phyloP scores from a whole-genome alignment of 2,797 vertebrate genomes.

The Coracias cyanogaster region DNA sequence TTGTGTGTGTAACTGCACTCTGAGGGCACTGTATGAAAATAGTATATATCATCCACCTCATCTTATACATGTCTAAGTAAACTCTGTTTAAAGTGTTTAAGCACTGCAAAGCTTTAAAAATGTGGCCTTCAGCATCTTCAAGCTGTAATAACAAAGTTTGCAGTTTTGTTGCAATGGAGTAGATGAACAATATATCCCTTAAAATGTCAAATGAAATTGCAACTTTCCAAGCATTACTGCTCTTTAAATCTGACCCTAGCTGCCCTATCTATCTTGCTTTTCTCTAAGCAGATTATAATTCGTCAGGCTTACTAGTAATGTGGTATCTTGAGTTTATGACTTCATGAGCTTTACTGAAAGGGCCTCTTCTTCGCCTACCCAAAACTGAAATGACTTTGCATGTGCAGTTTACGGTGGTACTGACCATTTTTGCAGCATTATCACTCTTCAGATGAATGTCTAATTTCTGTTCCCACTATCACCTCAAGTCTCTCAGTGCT shows the following conservation, averaged over 20 bases:
- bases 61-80: neutral
- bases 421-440: neutral
- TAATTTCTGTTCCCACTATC: neutral
- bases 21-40: neutral
- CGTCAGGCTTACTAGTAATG: neutral
- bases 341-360: neutral
- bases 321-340: neutral
- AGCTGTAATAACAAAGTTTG: neutral
- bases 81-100: neutral
- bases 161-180: neutral
- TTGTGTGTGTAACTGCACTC: neutral
- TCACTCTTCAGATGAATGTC: neutral
- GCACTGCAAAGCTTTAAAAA: neutral
- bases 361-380: neutral
- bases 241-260: neutral
- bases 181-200: neutral
- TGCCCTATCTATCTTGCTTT: neutral
- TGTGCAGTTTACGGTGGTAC: neutral
- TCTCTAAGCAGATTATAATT: slow-evolving; percentile 24
- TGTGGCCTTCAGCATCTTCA: neutral
- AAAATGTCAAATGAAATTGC: neutral
- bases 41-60: neutral
- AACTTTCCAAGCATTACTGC: neutral
- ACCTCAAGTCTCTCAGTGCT: neutral
- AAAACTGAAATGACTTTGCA: neutral